Base-by-base conservation (phyloP, 2,888 invertebrate species). In the Dicyrtomina minuta region DNA sequence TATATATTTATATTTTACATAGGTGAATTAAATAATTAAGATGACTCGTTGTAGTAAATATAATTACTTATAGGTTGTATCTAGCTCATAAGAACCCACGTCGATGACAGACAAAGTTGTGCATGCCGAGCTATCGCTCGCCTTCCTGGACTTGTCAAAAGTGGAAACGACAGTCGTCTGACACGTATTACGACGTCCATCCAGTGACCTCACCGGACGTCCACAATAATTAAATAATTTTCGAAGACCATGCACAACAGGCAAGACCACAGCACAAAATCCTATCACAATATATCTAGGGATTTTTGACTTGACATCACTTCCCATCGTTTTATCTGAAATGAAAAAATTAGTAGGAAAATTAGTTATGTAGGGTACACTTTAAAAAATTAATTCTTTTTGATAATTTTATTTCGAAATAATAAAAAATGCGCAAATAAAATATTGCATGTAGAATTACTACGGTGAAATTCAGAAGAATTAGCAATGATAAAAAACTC, bases 131-230 rank as follows among this genome's bases (percentile, higher is more conserved):
- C 74, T 72, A 66, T 77, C 75, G 55, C 77, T 77, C 26, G 71
- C 73, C 70, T 78, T 78, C 62, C 78, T 68, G 13, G 72, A 72
- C 53, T 78, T 78, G 64, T 77, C 78, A 64, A 76, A 77, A 12
- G 70, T 70, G 17, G 75, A 74, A n/a, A 75, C 72, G 44, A 75
- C 73, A 46, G 75, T 78, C 22, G 73, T 73, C 41, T 77, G 73
- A 56, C 74, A 69, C 49, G 71, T 69, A 17, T 71, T 74, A 46
- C 75, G 59, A 12, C 74, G 70, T 33, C 74, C 73, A 55, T 73
- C 74, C 6, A 77, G 66, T 33, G 70, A 70, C 65, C 77, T 44
- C 2, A 70, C 74, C 1, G 72, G 72, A 13, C 73, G 72, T 51
- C 76, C 76, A 51, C 77, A 78, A 27, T 72, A 74, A 58, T 72